A percentile compares a stretch with the other conserved stretches of the same genome.
phyloP scores from a whole-genome alignment of 2,888 invertebrate species.

The Onthophagus sagittarius region DNA sequence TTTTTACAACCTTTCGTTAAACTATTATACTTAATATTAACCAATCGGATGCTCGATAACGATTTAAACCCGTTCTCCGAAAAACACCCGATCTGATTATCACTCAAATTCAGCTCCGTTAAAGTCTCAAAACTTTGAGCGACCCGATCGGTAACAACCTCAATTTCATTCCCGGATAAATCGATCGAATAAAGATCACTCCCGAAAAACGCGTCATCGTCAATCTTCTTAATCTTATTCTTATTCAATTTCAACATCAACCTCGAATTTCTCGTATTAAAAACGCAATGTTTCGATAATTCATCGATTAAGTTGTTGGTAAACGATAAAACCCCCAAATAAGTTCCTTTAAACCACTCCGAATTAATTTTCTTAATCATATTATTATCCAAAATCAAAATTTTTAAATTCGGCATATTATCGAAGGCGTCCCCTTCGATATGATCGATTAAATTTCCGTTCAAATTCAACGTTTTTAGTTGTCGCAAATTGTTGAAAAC shows the following conservation, averaged over 20 bases:
- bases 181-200: not conserved
- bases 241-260: not conserved
- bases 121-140: not conserved
- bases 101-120: not conserved
- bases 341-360: not conserved
- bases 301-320: not conserved
- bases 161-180: not conserved
- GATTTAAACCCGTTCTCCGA: not conserved
- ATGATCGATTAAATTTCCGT: not conserved
- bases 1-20: not conserved
- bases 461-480: not conserved
- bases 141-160: not conserved
- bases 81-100: not conserved
- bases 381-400: not conserved
- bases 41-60: not conserved
- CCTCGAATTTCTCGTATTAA: not conserved
- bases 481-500: not conserved
- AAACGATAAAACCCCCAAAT: not conserved
- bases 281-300: not conserved
- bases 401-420: slow-evolving; percentile 4
- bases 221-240: not conserved
- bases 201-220: not conserved
- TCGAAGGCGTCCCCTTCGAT: not conserved
- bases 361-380: not conserved
- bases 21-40: not conserved